A percentile compares a stretch with the other conserved stretches of the same genome.
phyloP scores from a whole-genome alignment of 2,113 vertebrate species.

The Austrofundulus limnaeus region DNA sequence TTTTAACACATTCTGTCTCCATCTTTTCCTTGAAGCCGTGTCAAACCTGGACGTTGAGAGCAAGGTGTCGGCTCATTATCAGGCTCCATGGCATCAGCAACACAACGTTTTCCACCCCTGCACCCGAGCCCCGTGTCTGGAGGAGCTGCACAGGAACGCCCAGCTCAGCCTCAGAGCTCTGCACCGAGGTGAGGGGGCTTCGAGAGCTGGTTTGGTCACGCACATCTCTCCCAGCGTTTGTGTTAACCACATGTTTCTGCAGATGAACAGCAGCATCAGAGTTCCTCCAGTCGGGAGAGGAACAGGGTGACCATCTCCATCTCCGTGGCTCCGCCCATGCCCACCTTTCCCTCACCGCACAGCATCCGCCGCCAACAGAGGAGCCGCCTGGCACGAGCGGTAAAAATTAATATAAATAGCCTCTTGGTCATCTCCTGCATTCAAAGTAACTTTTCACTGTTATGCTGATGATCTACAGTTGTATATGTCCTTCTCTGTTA shows the following conservation, averaged over 20 bases:
- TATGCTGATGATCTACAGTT: no score
- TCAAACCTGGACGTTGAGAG: slow-evolving; percentile 95
- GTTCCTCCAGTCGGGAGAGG: slow-evolving; percentile 85
- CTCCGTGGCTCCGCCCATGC: slow-evolving; percentile 88
- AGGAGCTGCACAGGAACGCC: slow-evolving; percentile 91
- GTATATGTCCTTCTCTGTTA: no score
- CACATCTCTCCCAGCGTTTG: neutral
- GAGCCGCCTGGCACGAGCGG: slow-evolving; percentile 84
- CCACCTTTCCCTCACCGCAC: slow-evolving; percentile 85
- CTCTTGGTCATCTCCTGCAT: no score
- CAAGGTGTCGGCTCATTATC: slow-evolving; percentile 93
- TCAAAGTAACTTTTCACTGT: no score
- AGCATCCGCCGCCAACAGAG: slow-evolving; percentile 86
- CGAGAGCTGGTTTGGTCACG: neutral
- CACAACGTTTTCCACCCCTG: slow-evolving; percentile 91
- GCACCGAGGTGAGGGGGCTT: slow-evolving; percentile 82
- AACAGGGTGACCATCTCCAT: slow-evolving; percentile 83
- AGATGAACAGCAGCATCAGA: slow-evolving; percentile 64
- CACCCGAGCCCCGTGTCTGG: slow-evolving; percentile 88
- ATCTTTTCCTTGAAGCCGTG: slow-evolving; percentile 81
- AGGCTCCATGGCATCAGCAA: slow-evolving; percentile 92
- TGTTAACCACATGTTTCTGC: slow-evolving; percentile 2
- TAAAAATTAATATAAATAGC: no score
- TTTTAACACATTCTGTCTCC: slow-evolving; percentile 15
- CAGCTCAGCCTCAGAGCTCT: slow-evolving; percentile 89